A percentile compares a stretch with the other conserved stretches of the same genome.
Evolutionary conservation across 2,113 vertebrate species (phyloP).

Genomic region (Egretta garzetta): DNA sequence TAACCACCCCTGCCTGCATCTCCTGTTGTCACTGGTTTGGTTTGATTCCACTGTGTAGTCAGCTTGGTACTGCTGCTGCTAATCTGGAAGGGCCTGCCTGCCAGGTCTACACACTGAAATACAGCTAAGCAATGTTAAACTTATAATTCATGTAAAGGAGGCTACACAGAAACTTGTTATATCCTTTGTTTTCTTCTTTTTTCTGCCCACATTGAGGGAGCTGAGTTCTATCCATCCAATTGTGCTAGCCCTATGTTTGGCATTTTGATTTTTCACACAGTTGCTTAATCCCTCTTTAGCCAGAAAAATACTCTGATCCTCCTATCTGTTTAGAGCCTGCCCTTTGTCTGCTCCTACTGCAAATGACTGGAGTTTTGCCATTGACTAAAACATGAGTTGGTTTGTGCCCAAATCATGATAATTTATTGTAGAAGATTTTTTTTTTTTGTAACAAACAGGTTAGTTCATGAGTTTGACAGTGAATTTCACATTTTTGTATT

Average conservation of each 20-base stretch:
- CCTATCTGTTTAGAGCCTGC: neutral
- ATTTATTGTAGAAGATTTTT: neutral
- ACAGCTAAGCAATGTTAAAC: neutral
- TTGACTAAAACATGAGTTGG: neutral
- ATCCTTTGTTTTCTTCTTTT: neutral
- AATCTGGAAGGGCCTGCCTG: neutral
- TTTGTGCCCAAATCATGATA: neutral
- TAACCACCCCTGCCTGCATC: accelerated
- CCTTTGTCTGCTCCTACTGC: neutral
- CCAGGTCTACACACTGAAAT: neutral
- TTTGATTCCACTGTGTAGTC: neutral
- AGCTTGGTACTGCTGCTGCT: neutral
- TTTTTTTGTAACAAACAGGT: neutral
- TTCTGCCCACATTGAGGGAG: neutral
- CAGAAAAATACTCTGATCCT: neutral
- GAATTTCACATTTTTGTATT: neutral
- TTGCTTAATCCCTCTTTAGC: neutral
- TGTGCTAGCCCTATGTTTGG: neutral
- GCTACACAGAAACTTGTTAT: neutral
- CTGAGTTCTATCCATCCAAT: neutral
- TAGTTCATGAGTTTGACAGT: neutral
- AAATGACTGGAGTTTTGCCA: neutral
- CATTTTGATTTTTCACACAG: neutral
- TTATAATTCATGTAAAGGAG: neutral
- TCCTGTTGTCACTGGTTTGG: neutral